These are phyloP conservation scores for Lates calcarifer DNA, from an alignment of 2,113 vertebrate genomes.

Conservation along the genomic window DNA sequence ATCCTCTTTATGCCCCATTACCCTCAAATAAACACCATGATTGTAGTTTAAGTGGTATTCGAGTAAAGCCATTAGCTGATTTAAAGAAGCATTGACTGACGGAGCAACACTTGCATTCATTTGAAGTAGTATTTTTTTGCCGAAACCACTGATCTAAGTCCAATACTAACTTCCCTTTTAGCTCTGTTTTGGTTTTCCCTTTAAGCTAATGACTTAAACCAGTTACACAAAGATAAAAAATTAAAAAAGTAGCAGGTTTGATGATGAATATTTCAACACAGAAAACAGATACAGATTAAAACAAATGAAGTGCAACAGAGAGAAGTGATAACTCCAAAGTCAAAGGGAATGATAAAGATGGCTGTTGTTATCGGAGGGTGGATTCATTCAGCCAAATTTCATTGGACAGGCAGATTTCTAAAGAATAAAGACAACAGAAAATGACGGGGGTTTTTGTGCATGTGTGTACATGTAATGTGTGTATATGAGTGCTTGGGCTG, in stretches of 20 bases:
- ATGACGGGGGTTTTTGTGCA: constrained; percentile 13
- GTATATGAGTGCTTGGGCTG: background rate
- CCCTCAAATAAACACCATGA: background rate
- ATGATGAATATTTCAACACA: background rate
- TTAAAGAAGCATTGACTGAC: background rate
- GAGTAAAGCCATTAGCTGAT: background rate
- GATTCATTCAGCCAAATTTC: constrained; percentile 12
- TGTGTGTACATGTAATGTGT: background rate
- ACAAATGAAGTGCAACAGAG: background rate
- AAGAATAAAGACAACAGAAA: constrained; percentile 33
- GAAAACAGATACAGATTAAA: too few species aligned
- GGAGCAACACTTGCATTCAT: background rate
- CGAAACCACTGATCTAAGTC: background rate
- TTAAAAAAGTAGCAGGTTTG: background rate
- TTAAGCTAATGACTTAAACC: background rate
- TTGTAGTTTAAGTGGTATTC: background rate
- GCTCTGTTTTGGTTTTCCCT: background rate
- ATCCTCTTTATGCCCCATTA: constrained; percentile 1
- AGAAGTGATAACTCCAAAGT: background rate
- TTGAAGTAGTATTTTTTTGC: background rate
- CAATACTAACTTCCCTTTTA: background rate
- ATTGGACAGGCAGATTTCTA: constrained; percentile 54
- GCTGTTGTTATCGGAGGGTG: constrained; percentile 26
- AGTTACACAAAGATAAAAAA: background rate
- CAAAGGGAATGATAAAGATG: constrained; percentile 2